A percentile compares a stretch with the other conserved stretches of the same genome.
Conservation (phyloP, 2,113 vertebrate genomes). For the Phasianus colchicus region DNA sequence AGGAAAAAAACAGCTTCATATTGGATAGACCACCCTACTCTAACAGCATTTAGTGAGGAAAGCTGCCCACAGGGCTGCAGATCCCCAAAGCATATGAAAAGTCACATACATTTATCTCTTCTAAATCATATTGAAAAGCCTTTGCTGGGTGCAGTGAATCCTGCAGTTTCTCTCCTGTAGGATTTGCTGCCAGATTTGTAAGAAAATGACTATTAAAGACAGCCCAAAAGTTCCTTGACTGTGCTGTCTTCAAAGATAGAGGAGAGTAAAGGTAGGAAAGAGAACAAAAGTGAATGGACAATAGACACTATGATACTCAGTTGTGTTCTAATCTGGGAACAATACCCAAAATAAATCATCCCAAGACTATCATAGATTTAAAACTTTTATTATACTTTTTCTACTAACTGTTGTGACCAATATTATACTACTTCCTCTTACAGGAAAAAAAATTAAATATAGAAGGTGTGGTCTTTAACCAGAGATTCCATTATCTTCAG, state of each 20-base stretch:
- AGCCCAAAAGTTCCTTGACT: neutral
- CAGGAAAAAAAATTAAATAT: neutral
- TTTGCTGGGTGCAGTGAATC: neutral
- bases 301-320: neutral
- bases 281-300: neutral
- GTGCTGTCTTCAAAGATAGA: neutral
- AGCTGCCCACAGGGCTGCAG: neutral
- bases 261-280: rapidly evolving
- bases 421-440: neutral
- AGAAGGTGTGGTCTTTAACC: neutral
- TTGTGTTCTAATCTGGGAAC: neutral
- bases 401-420: neutral
- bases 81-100: neutral
- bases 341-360: neutral
- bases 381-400: neutral
- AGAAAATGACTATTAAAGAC: neutral
- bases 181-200: neutral
- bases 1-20: neutral
- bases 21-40: neutral
- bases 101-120: neutral
- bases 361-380: neutral
- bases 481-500: neutral
- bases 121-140: neutral
- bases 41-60: neutral
- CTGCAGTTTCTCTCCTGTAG: neutral